These are phyloP conservation scores for Scaptodrosophila lebanonensis DNA, from an alignment of 1,140 invertebrate species.

Conservation along the genomic window DNA sequence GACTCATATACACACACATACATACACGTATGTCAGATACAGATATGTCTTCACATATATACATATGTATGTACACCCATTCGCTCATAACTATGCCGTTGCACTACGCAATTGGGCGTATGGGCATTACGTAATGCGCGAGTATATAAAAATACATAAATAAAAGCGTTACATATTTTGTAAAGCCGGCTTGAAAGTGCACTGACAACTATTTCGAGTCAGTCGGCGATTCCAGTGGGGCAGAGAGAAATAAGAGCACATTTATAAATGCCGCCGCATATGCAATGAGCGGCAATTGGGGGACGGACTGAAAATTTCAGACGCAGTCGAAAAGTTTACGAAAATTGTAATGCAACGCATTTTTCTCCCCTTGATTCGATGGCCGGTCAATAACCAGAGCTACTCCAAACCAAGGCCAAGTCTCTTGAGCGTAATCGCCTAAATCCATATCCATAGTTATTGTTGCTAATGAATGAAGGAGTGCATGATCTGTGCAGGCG, in stretches of 20 bases:
- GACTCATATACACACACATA: slow-evolving; percentile 12
- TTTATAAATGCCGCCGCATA: too few species aligned
- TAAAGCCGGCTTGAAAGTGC: slow-evolving; percentile 57
- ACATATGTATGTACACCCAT: too few species aligned
- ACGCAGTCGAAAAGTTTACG: too few species aligned
- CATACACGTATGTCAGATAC: slow-evolving; percentile 9
- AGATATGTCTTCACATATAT: slow-evolving; percentile 2
- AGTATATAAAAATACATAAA: slow-evolving; percentile 40
- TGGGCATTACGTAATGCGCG: slow-evolving; percentile 54
- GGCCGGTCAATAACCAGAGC: too few species aligned
- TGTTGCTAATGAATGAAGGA: slow-evolving; percentile 1
- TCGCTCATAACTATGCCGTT: slow-evolving; percentile 7
- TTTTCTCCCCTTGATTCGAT: too few species aligned
- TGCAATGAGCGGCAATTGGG: too few species aligned
- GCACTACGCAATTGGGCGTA: slow-evolving; percentile 59
- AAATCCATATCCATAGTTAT: too few species aligned
- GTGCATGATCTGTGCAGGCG: slow-evolving; percentile 9
- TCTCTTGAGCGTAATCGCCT: too few species aligned
- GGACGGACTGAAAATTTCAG: too few species aligned
- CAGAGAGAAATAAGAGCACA: slow-evolving; percentile 3
- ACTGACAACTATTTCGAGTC: slow-evolving; percentile 69
- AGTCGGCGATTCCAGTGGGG: slow-evolving; percentile 4
- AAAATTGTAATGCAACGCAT: too few species aligned
- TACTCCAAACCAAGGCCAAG: too few species aligned
- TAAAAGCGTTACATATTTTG: slow-evolving; percentile 66